Base-by-base conservation (phyloP, 2,113 vertebrate genomes). In the Phrynosoma blainvillii region DNA sequence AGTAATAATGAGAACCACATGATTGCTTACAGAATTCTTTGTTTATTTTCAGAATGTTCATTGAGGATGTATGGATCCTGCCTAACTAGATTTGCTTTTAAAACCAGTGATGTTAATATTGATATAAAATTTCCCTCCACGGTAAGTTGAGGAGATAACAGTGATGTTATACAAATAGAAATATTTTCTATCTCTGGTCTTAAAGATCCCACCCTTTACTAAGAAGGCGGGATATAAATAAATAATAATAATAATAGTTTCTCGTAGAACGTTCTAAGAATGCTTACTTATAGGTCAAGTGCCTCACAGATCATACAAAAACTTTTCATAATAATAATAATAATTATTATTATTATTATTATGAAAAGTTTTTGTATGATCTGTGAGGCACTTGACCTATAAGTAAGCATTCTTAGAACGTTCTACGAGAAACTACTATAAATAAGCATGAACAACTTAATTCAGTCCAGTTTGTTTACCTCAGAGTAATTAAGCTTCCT, bases 51-150 rank as follows among this genome's bases (percentile, higher is more conserved):
- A 99, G 99, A 96, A 27, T 99, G 98, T 91, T 97, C 97, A 10
- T 97, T 99, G 87, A 97, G 98, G 87, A 97, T 99, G 93, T 99
- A 99, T 91, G 99, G 99, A 76, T 99, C 98, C 3, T 99, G 98
- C 95, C 97, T 98, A 90, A 98, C 98, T 66, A 97, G 97, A 79
- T 99, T 99, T 71, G 99, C 99, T 96, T 98, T 99, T 96, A 99
- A 99, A 96, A 98, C 94, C 76, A 99, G 98, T 21, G 99, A 99
- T 90, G 90, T 99, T 96, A 99, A 99, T 96, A 98, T 99, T 75
- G 98, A 99, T 89, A 97, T 99, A 93, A 97, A 97, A 91, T 97
- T 98, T 91, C 99, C 99, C 75, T 89, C 98, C 80, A 97, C 96
- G 92, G 99, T 99, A 90, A 96, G 98, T 97, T 73, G 62, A 27